Conservation (phyloP, 2,888 invertebrate species). For the Chrysina gloriosa region DNA sequence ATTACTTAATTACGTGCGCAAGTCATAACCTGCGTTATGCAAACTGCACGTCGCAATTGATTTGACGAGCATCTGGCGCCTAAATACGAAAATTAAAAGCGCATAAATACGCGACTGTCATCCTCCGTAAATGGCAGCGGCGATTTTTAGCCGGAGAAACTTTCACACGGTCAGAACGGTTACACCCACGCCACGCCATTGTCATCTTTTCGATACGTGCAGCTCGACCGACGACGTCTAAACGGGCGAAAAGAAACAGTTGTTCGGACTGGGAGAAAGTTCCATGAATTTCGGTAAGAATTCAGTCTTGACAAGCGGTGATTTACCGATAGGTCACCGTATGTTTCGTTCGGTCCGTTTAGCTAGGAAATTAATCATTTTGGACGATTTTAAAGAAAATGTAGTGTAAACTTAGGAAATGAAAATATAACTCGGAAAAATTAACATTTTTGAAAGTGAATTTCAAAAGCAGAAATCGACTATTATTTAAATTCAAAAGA, state of each 20-base stretch:
- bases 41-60: not conserved
- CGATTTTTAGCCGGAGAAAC: conserved; percentile 7
- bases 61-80: conserved; percentile 26
- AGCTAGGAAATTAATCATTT: no score
- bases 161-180: conserved; percentile 19
- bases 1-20: not conserved
- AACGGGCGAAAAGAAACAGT: conserved; percentile 3
- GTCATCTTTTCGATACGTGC: conserved; percentile 3
- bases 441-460: no score
- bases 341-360: no score
- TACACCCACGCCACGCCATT: conserved; percentile 12
- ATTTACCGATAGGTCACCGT: not conserved
- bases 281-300: not conserved
- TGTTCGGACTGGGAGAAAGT: conserved; percentile 5
- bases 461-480: no score
- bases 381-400: no score
- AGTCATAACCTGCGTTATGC: conserved; percentile 1
- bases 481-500: no score
- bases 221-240: not conserved
- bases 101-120: conserved; percentile 17
- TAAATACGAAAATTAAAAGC: conserved; percentile 15
- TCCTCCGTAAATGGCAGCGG: conserved; percentile 5
- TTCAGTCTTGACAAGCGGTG: not conserved
- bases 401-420: no score
- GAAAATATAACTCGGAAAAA: no score